These are phyloP conservation scores for Macropis europaea DNA, from an alignment of 2,888 invertebrate genomes.

Conservation along the genomic window DNA sequence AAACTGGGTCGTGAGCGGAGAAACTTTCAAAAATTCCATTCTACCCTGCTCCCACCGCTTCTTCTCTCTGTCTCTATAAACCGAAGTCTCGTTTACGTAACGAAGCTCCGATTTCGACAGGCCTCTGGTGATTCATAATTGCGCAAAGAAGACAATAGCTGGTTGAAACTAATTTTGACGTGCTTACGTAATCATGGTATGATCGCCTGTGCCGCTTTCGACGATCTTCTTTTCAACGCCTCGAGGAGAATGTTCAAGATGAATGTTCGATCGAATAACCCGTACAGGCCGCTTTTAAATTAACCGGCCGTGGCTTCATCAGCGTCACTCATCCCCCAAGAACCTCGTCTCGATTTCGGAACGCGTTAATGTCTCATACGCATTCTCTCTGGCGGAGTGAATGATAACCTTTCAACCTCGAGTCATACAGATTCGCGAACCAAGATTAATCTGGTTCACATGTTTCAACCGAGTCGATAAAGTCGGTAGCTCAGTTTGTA, in stretches of 20 bases:
- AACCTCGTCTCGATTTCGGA: not conserved
- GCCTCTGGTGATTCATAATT: constrained; percentile 12
- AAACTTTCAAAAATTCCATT: constrained; percentile 58
- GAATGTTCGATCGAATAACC: not conserved
- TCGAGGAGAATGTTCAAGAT: too few species aligned
- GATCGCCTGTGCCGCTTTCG: not conserved
- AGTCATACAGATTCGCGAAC: not conserved
- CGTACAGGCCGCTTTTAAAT: constrained; percentile 9
- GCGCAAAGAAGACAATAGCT: not conserved
- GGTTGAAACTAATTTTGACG: not conserved
- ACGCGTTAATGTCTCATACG: not conserved
- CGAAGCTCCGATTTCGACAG: constrained; percentile 15
- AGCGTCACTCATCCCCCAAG: constrained; percentile 4
- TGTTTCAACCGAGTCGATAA: too few species aligned
- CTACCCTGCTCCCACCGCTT: constrained; percentile 10
- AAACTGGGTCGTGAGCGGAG: constrained; percentile 48
- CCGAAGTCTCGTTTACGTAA: constrained; percentile 14
- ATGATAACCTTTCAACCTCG: not conserved
- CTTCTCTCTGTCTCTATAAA: not conserved
- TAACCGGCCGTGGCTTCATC: constrained; percentile 3
- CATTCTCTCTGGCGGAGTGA: not conserved
- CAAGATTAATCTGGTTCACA: not conserved
- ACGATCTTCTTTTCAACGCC: not conserved
- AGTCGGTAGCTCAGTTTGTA: too few species aligned
- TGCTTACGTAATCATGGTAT: not conserved